These are phyloP conservation scores for Miltochrista miniata DNA, from an alignment of 2,888 invertebrate species.

Conservation along the genomic window DNA sequence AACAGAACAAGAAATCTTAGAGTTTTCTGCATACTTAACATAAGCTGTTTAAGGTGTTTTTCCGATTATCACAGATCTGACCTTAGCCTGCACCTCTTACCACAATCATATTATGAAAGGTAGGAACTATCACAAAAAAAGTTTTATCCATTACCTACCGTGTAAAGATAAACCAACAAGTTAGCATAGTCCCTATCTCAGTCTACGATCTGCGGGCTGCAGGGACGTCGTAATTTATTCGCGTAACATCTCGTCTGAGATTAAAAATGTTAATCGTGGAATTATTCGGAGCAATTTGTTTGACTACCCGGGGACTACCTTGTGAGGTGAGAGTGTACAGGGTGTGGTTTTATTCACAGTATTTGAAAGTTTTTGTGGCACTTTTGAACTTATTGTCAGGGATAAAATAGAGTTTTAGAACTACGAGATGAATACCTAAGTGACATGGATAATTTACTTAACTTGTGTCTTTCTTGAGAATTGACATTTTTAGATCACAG, in stretches of 20 bases:
- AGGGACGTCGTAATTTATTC: constrained; percentile 66
- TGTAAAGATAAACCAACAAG: constrained; percentile 48
- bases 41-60: no score
- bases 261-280: constrained; percentile 82
- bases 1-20: no score
- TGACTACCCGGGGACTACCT: constrained; percentile 61
- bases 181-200: constrained; percentile 46
- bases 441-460: no score
- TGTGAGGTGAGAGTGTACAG: constrained; percentile 55
- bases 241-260: constrained; percentile 73
- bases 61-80: no score
- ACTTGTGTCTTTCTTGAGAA: no score
- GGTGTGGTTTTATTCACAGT: constrained; percentile 34
- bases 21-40: no score
- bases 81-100: no score
- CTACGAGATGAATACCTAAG: no score
- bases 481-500: no score
- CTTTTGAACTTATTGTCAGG: background rate
- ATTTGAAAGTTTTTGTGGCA: background rate
- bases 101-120: no score
- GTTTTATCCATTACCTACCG: constrained; percentile 2
- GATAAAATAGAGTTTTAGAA: no score
- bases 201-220: constrained; percentile 49
- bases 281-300: constrained; percentile 80
- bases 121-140: no score